Evolutionary conservation across 2,113 vertebrate species (phyloP), one percentile per base, ranked within the genome.

Genomic region (Candoia aspera): DNA sequence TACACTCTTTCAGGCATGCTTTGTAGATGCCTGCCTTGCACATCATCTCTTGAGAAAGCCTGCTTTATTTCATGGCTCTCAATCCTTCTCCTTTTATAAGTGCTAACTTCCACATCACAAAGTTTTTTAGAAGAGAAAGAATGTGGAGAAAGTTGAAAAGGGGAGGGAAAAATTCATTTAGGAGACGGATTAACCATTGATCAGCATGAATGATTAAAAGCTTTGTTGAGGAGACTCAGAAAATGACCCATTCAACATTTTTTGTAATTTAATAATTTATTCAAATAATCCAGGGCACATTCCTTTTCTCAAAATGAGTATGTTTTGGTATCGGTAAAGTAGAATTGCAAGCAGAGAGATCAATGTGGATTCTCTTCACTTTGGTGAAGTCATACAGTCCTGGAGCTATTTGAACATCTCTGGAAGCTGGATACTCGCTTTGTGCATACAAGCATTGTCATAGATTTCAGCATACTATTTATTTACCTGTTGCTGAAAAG

Each of bases 81-180:
- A 96, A 91, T 96, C 96, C 97, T 97, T 97, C 96, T 97, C 97
- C 97, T 98, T 97, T 96, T 97, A 95, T 88, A 91, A 95, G 95
- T 97, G 97, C 97, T 98, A 97, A 97, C 97, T 98, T 97, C 97
- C 97, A 97, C 97, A 97, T 96, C 97, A 97, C 97, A 98, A 97
- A 97, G 97, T 97, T 96, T 93, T 90, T 64, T 64, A 46, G 26
- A 86, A 68, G 90, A 23, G 29, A 86, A 42, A 91, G 46, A 86
- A 86, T 68, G 59, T 79, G 17, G 84, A 26, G 12, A 1, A 42
- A 84, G 86, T 60, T 59, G 68, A 88, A 88, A 88, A 33, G 24
- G 6, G 86, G 62, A 87, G 37, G 93, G 85, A 90, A 91, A 93
- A 33, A 96, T 95, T 98, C 97, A 98, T 98, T 98, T 98, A 97